Evolutionary conservation across 92 coral and sea anemone species (phyloP).

Genomic region (Pocillopora grandis): DNA sequence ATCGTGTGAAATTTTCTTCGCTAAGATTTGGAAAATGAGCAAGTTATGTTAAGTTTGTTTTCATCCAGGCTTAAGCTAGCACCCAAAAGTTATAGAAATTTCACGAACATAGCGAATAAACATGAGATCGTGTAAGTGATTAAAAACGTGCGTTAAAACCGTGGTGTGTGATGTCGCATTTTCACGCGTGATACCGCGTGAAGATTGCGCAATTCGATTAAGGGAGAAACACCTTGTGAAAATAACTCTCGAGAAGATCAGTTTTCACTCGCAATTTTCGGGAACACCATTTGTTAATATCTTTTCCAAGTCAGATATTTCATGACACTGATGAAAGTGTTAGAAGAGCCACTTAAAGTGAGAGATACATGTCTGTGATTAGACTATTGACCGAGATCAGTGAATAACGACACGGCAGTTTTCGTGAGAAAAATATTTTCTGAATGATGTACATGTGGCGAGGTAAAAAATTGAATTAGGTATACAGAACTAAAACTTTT

Average conservation of each 20-base stretch:
- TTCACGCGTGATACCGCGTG: not conserved
- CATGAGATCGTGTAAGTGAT: not conserved
- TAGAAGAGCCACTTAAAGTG: conserved; percentile 21
- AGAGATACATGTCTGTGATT: conserved; percentile 17
- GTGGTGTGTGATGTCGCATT: conserved; percentile 17
- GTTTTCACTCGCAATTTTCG: not conserved
- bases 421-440: not conserved
- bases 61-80: not conserved
- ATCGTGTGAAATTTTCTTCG: conserved; percentile 24
- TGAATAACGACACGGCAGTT: conserved; percentile 1
- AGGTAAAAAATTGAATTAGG: not conserved
- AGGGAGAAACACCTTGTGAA: not conserved
- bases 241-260: conserved; percentile 19
- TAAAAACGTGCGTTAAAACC: not conserved
- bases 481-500: not conserved
- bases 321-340: conserved; percentile 12
- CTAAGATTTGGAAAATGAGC: conserved; percentile 6
- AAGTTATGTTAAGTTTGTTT: conserved; percentile 31
- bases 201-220: conserved; percentile 10
- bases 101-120: not conserved
- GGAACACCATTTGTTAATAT: not conserved
- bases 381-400: conserved; percentile 1
- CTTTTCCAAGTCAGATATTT: conserved; percentile 2
- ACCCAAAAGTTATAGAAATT: not conserved
- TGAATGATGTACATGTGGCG: not conserved